A percentile compares a stretch with the other conserved stretches of the same genome.
phyloP scores from a whole-genome alignment of 2,797 vertebrate species.

The Eurystomus glaucurus region DNA sequence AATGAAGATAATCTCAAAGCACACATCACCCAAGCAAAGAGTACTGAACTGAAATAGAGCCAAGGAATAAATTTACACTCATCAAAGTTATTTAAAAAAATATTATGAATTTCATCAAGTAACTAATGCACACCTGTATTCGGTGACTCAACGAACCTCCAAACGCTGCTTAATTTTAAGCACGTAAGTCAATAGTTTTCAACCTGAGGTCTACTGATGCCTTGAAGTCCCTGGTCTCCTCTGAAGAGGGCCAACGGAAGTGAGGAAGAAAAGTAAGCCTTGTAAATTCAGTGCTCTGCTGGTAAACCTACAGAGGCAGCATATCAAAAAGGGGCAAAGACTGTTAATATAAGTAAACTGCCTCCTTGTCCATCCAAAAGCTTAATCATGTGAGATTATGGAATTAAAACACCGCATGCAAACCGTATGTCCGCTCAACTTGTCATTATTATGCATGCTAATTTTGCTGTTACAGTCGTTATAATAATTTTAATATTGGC shows the following conservation, averaged over 20 bases:
- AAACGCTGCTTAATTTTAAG: not conserved
- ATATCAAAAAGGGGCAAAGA: not conserved
- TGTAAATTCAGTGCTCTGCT: not conserved
- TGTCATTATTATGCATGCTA: not conserved
- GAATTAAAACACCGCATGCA: not conserved
- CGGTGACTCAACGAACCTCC: not conserved
- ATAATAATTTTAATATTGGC: not conserved
- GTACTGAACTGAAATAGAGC: conserved; percentile 19
- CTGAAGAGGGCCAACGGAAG: not conserved
- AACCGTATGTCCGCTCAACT: not conserved
- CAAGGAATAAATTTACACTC: conserved; percentile 32
- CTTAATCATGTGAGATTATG: not conserved
- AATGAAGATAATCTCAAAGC: conserved; percentile 69
- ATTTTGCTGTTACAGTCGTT: not conserved
- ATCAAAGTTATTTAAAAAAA: conserved; percentile 43
- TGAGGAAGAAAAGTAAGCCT: not conserved
- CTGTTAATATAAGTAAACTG: not conserved
- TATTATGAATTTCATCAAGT: conserved; percentile 15
- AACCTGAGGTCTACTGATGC: not conserved
- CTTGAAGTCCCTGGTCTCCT: not conserved
- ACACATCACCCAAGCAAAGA: conserved; percentile 49
- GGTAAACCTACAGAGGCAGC: not conserved
- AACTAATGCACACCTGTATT: not conserved
- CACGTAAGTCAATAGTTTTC: not conserved
- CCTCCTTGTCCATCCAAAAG: not conserved